These are phyloP conservation scores for Eclectus roratus DNA, from an alignment of 2,113 vertebrate genomes.

Conservation along the genomic window DNA sequence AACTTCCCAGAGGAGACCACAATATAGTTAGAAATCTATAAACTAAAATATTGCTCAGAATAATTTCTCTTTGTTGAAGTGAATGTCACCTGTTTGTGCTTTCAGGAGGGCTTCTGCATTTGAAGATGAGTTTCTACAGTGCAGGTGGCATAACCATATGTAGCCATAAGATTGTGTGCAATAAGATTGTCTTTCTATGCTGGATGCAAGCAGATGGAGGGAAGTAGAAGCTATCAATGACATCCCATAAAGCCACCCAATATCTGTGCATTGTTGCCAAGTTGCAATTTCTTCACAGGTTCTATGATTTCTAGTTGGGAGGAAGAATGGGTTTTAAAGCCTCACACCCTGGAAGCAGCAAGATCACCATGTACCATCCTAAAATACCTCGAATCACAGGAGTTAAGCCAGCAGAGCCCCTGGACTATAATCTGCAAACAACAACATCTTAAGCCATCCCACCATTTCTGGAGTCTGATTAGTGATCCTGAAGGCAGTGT, in stretches of 20 bases:
- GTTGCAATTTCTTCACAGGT: background rate
- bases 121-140: background rate
- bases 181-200: background rate
- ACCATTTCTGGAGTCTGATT: background rate
- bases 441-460: background rate
- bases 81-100: background rate
- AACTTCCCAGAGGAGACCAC: background rate
- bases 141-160: background rate
- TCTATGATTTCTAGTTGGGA: background rate
- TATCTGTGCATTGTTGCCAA: background rate
- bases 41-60: background rate
- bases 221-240: background rate
- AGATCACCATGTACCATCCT: rapidly evolving
- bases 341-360: background rate
- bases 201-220: background rate
- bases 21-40: background rate
- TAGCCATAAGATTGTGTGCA: rapidly evolving
- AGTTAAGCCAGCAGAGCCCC: background rate
- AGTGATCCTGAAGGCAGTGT: background rate
- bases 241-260: background rate
- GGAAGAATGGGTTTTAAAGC: background rate
- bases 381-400: background rate
- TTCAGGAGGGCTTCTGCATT: background rate
- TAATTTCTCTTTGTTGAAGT: background rate
- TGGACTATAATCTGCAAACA: background rate